These are phyloP conservation scores for Mimachlamys varia DNA, from an alignment of 2,888 invertebrate genomes.

Conservation along the genomic window DNA sequence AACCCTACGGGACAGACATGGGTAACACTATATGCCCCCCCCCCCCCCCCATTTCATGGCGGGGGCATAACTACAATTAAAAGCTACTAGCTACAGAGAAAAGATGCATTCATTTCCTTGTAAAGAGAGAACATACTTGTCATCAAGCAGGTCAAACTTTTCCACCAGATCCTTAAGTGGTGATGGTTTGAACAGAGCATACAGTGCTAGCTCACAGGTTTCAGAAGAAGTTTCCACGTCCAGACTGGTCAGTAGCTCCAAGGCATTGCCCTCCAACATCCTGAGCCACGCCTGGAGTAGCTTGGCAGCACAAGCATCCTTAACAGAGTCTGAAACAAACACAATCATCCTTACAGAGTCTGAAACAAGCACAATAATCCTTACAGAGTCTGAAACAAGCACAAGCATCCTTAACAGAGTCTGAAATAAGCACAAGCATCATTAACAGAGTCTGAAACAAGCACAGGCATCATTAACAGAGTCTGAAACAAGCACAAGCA, in stretches of 20 bases:
- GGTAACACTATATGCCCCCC: no score
- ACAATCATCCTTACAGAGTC: no score
- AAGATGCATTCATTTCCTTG: no score
- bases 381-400: no score
- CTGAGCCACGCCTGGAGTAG: slow-evolving; percentile 89
- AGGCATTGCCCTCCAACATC: slow-evolving; percentile 87
- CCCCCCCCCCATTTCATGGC: no score
- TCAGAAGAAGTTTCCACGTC: slow-evolving; percentile 87
- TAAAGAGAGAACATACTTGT: slow-evolving; percentile 67
- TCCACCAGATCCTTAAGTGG: slow-evolving; percentile 70
- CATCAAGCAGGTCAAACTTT: slow-evolving; percentile 76
- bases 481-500: slow-evolving; percentile 63
- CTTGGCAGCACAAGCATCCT: slow-evolving; percentile 72
- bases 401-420: slow-evolving; percentile 90
- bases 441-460: slow-evolving; percentile 77
- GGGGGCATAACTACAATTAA: no score
- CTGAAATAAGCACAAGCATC: slow-evolving; percentile 83
- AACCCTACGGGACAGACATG: no score
- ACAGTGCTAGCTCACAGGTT: slow-evolving; percentile 84
- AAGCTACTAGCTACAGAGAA: no score
- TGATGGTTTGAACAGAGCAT: slow-evolving; percentile 84
- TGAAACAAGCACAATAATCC: no score
- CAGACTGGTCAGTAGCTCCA: slow-evolving; percentile 88
- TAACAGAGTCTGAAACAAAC: slow-evolving; percentile 76
- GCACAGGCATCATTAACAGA: no score